These are phyloP conservation scores for Aspidiotus destructor DNA, from an alignment of 2,888 invertebrate genomes.

Conservation along the genomic window DNA sequence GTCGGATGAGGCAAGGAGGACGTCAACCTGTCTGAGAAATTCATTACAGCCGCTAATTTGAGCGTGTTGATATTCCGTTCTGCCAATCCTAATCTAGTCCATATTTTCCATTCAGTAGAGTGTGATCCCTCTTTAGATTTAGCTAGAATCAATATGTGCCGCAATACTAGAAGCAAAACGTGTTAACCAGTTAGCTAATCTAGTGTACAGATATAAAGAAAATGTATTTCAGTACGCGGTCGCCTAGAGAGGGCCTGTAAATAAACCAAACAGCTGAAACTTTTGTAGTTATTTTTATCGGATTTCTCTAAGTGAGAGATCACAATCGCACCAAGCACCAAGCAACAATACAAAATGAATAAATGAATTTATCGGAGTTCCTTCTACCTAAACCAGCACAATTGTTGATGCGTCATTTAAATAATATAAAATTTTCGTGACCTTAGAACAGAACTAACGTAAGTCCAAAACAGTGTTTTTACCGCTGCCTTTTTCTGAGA, in stretches of 20 bases:
- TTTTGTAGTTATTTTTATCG: neutral
- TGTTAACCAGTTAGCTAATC: constrained; percentile 35
- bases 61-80: constrained; percentile 58
- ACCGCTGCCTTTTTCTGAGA: too few species aligned
- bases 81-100: constrained; percentile 78
- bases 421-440: too few species aligned
- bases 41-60: constrained; percentile 50
- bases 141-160: constrained; percentile 82
- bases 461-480: too few species aligned
- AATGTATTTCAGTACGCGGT: constrained; percentile 9
- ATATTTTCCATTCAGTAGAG: constrained; percentile 82
- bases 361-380: too few species aligned
- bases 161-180: constrained; percentile 80
- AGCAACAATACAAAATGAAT: too few species aligned
- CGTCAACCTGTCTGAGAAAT: constrained; percentile 84
- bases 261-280: neutral
- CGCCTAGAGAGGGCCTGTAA: neutral
- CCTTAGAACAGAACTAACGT: too few species aligned
- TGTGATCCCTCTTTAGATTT: constrained; percentile 72
- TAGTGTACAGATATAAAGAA: constrained; percentile 30
- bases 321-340: too few species aligned
- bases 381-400: too few species aligned
- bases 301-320: neutral
- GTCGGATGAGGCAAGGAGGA: constrained; percentile 97
- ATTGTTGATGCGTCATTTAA: too few species aligned